Percentiles rank a stretch among this genome's conserved stretches.
These are phyloP conservation scores for Puffinus mauretanicus DNA, from an alignment of 2,113 vertebrate genomes.

Conservation along the genomic window DNA sequence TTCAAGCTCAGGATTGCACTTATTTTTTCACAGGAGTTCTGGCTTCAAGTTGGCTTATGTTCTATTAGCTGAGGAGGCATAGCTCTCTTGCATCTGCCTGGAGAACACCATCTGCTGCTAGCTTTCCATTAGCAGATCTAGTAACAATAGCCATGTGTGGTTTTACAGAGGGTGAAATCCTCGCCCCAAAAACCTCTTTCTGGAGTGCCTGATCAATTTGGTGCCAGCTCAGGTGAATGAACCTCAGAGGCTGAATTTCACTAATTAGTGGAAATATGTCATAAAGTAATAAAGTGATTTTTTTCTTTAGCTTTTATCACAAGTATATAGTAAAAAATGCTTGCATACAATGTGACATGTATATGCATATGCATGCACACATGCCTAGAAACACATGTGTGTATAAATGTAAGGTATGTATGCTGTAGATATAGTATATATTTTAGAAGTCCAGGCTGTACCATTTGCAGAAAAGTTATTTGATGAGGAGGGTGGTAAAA, in stretches of 20 bases:
- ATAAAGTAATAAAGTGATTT: background rate
- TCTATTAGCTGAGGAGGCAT: constrained; percentile 6
- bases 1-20: background rate
- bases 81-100: constrained; percentile 13
- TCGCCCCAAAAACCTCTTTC: background rate
- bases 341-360: background rate
- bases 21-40: constrained; percentile 23
- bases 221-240: background rate
- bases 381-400: background rate
- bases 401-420: background rate
- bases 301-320: background rate
- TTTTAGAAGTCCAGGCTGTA: background rate
- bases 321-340: background rate
- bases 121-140: constrained; percentile 11
- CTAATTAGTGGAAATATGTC: background rate
- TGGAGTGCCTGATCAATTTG: background rate
- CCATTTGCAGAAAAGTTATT: background rate
- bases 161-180: background rate
- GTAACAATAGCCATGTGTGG: background rate
- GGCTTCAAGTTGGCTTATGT: constrained; percentile 8
- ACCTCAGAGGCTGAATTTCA: background rate
- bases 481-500: background rate
- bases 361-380: background rate
- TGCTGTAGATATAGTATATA: background rate
- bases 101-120: constrained; percentile 47